Evolutionary conservation across 2,888 invertebrate genomes (phyloP), one percentile per base, ranked within the genome.

Genomic region (Emmelina monodactyla): DNA sequence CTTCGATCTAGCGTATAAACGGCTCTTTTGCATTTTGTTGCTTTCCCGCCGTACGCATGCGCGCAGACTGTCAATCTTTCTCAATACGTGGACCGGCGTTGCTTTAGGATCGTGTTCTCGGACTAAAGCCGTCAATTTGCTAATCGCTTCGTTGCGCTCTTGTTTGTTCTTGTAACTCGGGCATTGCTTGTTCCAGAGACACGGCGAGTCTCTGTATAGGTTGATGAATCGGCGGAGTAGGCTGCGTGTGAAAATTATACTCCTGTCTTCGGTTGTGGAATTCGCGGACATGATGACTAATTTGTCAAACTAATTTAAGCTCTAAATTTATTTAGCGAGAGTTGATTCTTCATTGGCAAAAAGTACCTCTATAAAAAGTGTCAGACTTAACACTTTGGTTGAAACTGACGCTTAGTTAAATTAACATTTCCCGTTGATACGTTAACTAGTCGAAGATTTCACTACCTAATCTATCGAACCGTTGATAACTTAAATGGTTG

Each of bases 31-130:
- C 2, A 75, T 67, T 22, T 58, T 56, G 37, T 65, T 72, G 40
- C 60, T 55, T 37, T 75, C 76, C 25, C 76, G 53, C 5, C 76
- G 50, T 40, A 71, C 66, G 44, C 76, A 75, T 5, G 76, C 72
- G 16, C 76, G 62, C 40, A 78, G 44, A 45, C 75, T 76, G 48
- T 76, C 76, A 25, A 78, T 72, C 49, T 76, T 76, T 34, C 75
- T 58, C 44, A 75, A 42, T 3, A 76, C 63, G 33, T 75, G 73
- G 2, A 73, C 73, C 28, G 67, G 53, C 0, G 75, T 75, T 13
- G 72, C 75, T 6, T 53, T 58, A 11, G 66, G 56, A 22, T 73
- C 71, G 37, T 62, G 64, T 33, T 64, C 54, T 37, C 70, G 71
- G 0, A 75, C 66, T 10, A 76, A 45, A 15, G 57, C 49, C 0